phyloP scores from a whole-genome alignment of 1,140 invertebrate species.

The Drosophila insularis region DNA sequence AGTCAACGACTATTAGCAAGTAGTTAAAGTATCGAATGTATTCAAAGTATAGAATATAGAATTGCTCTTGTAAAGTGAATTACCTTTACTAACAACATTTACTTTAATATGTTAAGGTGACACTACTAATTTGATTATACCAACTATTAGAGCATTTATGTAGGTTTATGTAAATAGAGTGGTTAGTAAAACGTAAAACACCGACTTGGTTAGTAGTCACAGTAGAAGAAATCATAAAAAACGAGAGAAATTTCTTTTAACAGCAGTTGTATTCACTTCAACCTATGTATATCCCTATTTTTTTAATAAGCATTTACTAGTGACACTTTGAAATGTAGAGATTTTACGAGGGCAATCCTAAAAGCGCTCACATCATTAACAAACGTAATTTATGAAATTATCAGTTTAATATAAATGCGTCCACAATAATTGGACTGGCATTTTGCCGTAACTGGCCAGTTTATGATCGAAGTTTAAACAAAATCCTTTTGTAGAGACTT shows the following conservation, averaged over 20 bases:
- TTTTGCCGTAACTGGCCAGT: too few relatives aligned
- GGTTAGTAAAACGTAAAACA: slow-evolving; percentile 36
- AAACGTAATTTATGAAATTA: too few relatives aligned
- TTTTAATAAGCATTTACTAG: neutral
- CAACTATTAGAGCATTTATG: slow-evolving; percentile 36
- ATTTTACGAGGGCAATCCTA: neutral
- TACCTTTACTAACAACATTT: slow-evolving; percentile 11
- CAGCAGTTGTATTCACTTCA: neutral
- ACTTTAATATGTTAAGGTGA: slow-evolving; percentile 52
- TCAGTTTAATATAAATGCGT: too few relatives aligned
- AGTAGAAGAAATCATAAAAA: slow-evolving; percentile 9
- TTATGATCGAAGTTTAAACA: too few relatives aligned
- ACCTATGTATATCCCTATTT: neutral
- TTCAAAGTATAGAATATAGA: neutral
- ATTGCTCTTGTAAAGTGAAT: neutral
- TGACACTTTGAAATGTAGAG: neutral
- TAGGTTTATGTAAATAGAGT: slow-evolving; percentile 22
- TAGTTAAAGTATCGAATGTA: too few relatives aligned
- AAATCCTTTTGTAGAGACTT: neutral
- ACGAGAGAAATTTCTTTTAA: neutral
- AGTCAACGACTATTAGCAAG: slow-evolving; percentile 10
- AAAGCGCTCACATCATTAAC: neutral
- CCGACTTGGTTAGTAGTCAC: slow-evolving; percentile 29
- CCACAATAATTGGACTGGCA: too few relatives aligned
- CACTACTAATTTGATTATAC: slow-evolving; percentile 23